Evolutionary conservation across 2,113 vertebrate genomes (phyloP), one percentile per base, ranked within the genome.

Genomic region (Vidua chalybeata): DNA sequence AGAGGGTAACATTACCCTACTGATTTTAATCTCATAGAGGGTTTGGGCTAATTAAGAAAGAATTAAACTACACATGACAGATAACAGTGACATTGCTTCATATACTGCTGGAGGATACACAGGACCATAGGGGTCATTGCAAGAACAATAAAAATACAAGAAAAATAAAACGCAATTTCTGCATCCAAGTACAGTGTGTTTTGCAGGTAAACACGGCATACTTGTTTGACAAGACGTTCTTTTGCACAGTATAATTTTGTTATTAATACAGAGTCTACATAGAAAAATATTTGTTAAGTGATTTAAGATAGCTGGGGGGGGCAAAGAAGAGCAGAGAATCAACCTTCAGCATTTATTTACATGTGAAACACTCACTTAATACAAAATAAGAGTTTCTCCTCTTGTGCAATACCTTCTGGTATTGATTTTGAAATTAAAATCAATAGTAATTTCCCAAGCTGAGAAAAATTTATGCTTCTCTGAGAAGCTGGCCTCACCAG

Each of bases 41-140:
- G 90, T 80, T 83, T n/a, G n/a, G n/a, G 35, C 46, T 93, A 73
- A 94, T 86, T 87, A 85, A 67, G 67, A 90, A 93, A 58, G 39
- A 90, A 90, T 75, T 63, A 94, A 94, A 45, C 43, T 61, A 35
- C 17, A 35, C 41, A 51, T 41, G 35, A 67, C 7, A 30, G 73
- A 58, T 39, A 68, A 21, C 33, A 72, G 46, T 43, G 49, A 41
- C 15, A 6, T 51, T 69, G 74, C 26, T 79, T 73, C 67, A 83
- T 27, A 46, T 10, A 76, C 45, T 33, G 67, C 54, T 85, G 62
- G 54, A 87, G 46, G 52, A 78, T 15, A 87, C 30, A 41, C 2
- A 69, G 72, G 86, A 59, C 18, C 41, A 17, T 9, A 49, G 51
- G 22, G 20, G 9, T 85, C 23, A 27, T 19, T 68, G 45, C 74